Conservation (phyloP, 2,797 vertebrate species). For the Setipinna tenuifilis region DNA sequence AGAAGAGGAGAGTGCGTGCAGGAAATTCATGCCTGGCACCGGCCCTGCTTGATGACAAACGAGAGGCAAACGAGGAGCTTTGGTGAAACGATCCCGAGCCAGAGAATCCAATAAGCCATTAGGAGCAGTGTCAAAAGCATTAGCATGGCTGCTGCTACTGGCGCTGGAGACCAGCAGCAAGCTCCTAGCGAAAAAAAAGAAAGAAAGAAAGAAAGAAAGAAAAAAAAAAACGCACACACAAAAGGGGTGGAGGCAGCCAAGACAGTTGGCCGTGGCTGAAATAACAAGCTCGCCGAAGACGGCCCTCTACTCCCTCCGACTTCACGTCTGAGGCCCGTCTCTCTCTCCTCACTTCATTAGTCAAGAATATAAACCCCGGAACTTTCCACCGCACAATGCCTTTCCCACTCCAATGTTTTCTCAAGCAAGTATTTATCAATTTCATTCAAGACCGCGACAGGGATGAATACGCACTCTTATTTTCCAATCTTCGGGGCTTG, state of each 20-base stretch:
- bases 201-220: too few species aligned
- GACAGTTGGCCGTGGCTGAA: constrained; percentile 47
- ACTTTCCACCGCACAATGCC: constrained; percentile 45
- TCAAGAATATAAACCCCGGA: constrained; percentile 53
- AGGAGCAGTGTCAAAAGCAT: constrained; percentile 58
- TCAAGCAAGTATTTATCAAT: constrained; percentile 41
- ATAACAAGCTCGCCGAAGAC: constrained; percentile 56
- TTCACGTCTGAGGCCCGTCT: constrained; percentile 29
- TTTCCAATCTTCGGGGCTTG: neutral
- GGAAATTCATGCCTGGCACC: constrained; percentile 63
- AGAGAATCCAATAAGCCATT: constrained; percentile 63
- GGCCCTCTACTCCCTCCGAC: constrained; percentile 45
- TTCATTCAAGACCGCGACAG: constrained; percentile 34
- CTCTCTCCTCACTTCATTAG: constrained; percentile 53
- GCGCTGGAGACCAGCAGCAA: constrained; percentile 48
- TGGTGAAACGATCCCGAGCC: constrained; percentile 64
- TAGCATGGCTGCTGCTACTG: constrained; percentile 56
- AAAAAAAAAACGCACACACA: constrained; percentile 25
- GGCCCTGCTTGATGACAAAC: constrained; percentile 63
- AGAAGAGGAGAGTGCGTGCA: neutral
- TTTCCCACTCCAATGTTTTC: constrained; percentile 40
- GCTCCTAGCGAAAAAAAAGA: constrained; percentile 56
- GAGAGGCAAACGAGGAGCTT: constrained; percentile 65
- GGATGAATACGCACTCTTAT: constrained; percentile 14
- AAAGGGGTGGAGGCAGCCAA: constrained; percentile 46